Conservation (phyloP, 2,797 vertebrate species). For the Parauchenoglanis punctatus region DNA sequence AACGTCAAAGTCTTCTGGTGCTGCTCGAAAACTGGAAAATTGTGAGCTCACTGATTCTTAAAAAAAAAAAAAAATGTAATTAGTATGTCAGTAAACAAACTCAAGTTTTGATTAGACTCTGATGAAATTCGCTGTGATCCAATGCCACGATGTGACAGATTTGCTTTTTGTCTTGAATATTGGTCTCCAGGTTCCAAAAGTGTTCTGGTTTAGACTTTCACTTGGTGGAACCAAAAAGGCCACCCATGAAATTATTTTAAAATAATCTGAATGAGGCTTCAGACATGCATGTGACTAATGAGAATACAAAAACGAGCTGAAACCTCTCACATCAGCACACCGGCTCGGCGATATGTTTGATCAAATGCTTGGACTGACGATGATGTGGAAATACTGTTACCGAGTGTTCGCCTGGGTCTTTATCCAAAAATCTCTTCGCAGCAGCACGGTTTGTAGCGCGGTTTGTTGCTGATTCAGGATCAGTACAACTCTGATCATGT, state of each 20-base stretch:
- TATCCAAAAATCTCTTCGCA: not conserved
- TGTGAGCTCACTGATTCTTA: not conserved
- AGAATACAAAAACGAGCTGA: not conserved
- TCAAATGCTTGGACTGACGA: not conserved
- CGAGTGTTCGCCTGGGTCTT: not conserved
- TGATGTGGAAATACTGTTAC: not conserved
- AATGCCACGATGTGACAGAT: not conserved
- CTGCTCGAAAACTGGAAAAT: not conserved
- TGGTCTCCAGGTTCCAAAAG: not conserved
- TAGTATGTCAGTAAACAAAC: not conserved
- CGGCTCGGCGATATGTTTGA: not conserved
- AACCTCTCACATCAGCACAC: not conserved
- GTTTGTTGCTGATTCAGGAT: not conserved
- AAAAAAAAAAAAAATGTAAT: not conserved
- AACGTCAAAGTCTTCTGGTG: conserved; percentile 11
- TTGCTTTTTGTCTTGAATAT: not conserved
- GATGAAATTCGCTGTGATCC: not conserved
- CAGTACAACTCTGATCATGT: not conserved
- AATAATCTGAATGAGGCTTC: not conserved
- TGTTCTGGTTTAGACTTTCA: not conserved
- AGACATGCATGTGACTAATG: not conserved
- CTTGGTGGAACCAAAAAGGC: not conserved
- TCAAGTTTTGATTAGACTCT: not conserved
- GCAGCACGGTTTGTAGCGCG: not conserved
- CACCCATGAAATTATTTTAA: not conserved